Percentiles rank a stretch among this genome's conserved stretches.
Conservation (phyloP, 2,888 invertebrate species). For the Pheosia gnoma region DNA sequence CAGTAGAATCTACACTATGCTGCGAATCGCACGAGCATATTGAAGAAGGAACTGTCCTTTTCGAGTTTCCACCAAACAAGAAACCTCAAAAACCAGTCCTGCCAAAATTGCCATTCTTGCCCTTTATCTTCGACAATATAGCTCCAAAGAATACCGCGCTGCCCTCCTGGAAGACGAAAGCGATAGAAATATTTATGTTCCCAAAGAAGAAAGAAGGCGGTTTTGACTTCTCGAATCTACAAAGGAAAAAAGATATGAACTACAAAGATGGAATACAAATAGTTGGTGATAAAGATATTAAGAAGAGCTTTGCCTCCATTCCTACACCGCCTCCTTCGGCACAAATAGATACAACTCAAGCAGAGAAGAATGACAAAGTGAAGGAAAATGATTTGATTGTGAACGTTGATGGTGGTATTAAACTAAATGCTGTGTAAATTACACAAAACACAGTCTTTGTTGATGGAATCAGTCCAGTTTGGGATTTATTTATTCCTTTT, state of each 20-base stretch:
- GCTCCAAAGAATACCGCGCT: slow-evolving; percentile 41
- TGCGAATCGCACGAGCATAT: slow-evolving; percentile 69
- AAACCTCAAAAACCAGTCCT: slow-evolving; percentile 17
- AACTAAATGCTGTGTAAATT: slow-evolving; percentile 42
- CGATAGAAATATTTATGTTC: slow-evolving; percentile 66
- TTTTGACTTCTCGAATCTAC: slow-evolving; percentile 31
- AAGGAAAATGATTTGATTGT: slow-evolving; percentile 32
- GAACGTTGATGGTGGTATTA: slow-evolving; percentile 23
- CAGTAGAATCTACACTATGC: slow-evolving; percentile 55
- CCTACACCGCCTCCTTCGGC: slow-evolving; percentile 43
- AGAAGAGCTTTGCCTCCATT: slow-evolving; percentile 45
- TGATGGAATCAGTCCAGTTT: background rate
- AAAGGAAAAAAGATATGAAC: slow-evolving; percentile 39
- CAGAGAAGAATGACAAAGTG: slow-evolving; percentile 37
- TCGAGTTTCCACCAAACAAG: slow-evolving; percentile 58
- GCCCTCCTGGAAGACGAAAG: slow-evolving; percentile 50
- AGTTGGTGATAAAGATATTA: slow-evolving; percentile 62
- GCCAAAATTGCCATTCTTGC: slow-evolving; percentile 40
- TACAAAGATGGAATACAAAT: slow-evolving; percentile 53
- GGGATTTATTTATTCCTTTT: background rate
- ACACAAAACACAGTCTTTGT: slow-evolving; percentile 7
- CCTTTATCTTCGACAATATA: slow-evolving; percentile 49
- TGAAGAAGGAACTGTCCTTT: slow-evolving; percentile 60
- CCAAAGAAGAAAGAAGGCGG: slow-evolving; percentile 60
- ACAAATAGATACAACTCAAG: slow-evolving; percentile 58